These are phyloP conservation scores for Nemopilema nomurai DNA, from an alignment of 30 jellyfish, hydroid and myxozoan genomes.

Conservation along the genomic window DNA sequence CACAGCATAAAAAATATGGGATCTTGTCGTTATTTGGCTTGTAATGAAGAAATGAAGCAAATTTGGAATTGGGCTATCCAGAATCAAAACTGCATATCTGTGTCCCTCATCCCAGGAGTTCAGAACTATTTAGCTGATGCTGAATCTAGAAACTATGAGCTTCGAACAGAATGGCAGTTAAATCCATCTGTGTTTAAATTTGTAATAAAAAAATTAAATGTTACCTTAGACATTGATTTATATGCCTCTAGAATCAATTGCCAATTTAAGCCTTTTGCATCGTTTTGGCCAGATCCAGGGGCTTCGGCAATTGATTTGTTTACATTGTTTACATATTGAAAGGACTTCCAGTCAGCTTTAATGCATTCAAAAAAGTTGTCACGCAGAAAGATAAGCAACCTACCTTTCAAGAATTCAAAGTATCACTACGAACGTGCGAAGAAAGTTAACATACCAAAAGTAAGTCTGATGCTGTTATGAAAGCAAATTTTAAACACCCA, in stretches of 20 bases:
- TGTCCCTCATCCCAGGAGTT: constrained; percentile 40
- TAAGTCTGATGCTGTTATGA: constrained; percentile 30
- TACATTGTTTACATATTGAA: too few relatives aligned
- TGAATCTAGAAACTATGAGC: constrained; percentile 9
- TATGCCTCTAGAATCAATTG: constrained; percentile 29
- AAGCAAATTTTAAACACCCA: constrained; percentile 7
- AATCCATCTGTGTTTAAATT: neutral
- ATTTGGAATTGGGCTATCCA: constrained; percentile 41
- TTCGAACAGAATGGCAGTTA: constrained; percentile 25
- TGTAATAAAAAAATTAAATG: neutral
- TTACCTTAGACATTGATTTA: constrained; percentile 37
- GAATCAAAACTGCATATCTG: constrained; percentile 25
- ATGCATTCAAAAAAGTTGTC: constrained; percentile 26
- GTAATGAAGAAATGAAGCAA: constrained; percentile 2
- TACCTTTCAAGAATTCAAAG: constrained; percentile 58
- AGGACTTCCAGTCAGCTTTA: constrained; percentile 46
- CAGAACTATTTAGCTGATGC: constrained; percentile 20
- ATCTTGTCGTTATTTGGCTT: constrained; percentile 13
- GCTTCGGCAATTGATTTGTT: constrained; percentile 54
- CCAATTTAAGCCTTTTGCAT: constrained; percentile 22
- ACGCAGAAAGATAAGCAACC: constrained; percentile 43
- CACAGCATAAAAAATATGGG: constrained; percentile 35
- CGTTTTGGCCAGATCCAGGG: constrained; percentile 54
- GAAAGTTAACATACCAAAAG: constrained; percentile 59
- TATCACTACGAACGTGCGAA: constrained; percentile 66